These are phyloP conservation scores for Drosophila atroscutellata DNA, from an alignment of 2,888 invertebrate genomes.

Conservation along the genomic window DNA sequence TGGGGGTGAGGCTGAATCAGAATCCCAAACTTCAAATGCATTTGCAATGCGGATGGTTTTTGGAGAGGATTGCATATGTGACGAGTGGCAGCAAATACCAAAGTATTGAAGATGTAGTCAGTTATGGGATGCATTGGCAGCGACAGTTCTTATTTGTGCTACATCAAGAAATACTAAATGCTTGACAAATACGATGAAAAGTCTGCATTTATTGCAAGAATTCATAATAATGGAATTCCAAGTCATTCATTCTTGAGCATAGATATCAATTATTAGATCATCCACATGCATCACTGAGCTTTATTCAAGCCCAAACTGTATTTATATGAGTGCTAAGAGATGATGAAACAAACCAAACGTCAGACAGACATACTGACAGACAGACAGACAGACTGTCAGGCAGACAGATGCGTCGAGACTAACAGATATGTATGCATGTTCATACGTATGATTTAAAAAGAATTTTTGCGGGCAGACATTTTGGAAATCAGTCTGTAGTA, in stretches of 20 bases:
- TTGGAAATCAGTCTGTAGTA: constrained; percentile 9
- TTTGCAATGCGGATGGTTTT: constrained; percentile 24
- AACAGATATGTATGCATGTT: constrained; percentile 6
- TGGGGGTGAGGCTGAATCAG: constrained; percentile 14
- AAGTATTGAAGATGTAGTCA: constrained; percentile 13
- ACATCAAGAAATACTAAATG: not conserved
- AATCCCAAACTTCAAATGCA: constrained; percentile 34
- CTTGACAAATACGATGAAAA: not conserved
- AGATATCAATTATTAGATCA: constrained; percentile 22
- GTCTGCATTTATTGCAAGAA: not conserved
- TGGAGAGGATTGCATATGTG: constrained; percentile 26
- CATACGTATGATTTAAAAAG: constrained; percentile 14
- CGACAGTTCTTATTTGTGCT: not conserved
- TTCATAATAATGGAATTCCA: constrained; percentile 1
- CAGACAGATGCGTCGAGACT: constrained; percentile 14
- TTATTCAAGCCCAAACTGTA: constrained; percentile 63
- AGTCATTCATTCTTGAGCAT: constrained; percentile 13
- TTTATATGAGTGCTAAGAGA: constrained; percentile 49
- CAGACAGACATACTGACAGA: constrained; percentile 20
- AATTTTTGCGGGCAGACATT: constrained; percentile 38
- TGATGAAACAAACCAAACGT: constrained; percentile 69
- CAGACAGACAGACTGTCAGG: constrained; percentile 12
- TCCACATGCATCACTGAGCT: constrained; percentile 55
- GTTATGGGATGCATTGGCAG: constrained; percentile 1
- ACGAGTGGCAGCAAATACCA: constrained; percentile 7